Conservation (phyloP, 2,888 invertebrate genomes). For the Dioctria rufipes region DNA sequence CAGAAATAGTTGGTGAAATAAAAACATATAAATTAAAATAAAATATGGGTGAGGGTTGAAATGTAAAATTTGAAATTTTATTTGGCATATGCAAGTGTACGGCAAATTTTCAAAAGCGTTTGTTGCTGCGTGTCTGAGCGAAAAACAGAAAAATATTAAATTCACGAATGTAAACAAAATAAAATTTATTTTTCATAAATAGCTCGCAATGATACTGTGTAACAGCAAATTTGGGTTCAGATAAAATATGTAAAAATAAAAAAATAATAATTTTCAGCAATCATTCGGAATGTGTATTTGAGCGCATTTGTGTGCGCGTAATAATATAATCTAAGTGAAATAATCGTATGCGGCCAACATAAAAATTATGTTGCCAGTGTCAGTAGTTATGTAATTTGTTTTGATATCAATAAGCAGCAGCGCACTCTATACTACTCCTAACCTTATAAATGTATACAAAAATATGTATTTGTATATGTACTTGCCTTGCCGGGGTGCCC, state of each 20-base stretch:
- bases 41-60: neutral
- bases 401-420: conserved; percentile 1
- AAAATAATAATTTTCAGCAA: neutral
- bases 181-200: neutral
- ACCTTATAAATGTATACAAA: too few species aligned
- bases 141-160: conserved; percentile 20
- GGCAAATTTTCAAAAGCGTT: conserved; percentile 1
- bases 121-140: conserved; percentile 28
- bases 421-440: too few species aligned
- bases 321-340: neutral
- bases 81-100: neutral
- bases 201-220: too few species aligned
- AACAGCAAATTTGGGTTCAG: neutral
- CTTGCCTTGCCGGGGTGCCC: too few species aligned
- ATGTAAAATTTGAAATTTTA: neutral
- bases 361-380: conserved; percentile 12
- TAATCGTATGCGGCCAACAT: conserved; percentile 26
- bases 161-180: conserved; percentile 13
- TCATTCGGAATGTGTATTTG: neutral
- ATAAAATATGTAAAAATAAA: neutral
- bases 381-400: conserved; percentile 30
- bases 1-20: conserved; percentile 3
- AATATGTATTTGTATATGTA: too few species aligned
- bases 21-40: neutral
- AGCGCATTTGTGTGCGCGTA: too few species aligned